Evolutionary conservation across 2,888 invertebrate species (phyloP), one percentile per base, ranked within the genome.

Genomic region (Zootermopsis nevadensis): DNA sequence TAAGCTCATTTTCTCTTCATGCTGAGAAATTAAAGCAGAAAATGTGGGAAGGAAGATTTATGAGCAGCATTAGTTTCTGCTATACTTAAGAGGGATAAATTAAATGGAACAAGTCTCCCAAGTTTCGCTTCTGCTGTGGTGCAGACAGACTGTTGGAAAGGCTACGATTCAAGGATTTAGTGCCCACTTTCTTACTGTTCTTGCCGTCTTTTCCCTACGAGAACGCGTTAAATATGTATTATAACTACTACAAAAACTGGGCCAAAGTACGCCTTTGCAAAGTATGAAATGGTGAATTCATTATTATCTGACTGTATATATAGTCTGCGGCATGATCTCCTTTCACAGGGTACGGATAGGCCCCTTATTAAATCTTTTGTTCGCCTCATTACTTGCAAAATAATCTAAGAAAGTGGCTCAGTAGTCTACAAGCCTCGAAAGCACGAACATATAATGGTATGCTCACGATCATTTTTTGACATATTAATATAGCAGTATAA

Each of bases 21-120:
- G 60, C 60, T 60, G 27, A n/a, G 60, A 60, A 60, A 60, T 60
- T 60, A 60, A n/a, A 60, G 60, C 15, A 60, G 8, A 60, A 60
- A 60, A 60, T 60, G n/a, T n/a, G 27, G 48, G 76, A 33, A 19
- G 48, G 76, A 76, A 38, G 27, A 48, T 76, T 76, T 76, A 76
- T 76, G 76, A 27, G 42, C 76, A 48, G 27, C 38, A 48, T 76
- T 76, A 76, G 42, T 42, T 12, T 76, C 42, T 76, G 76, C 76
- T 42, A 27, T 48, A 38, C 38, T 35, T n/a, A 10, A 24, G 27
- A 76, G 60, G 76, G 42, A 76, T 76, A 76, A 76, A 76, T 76
- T 76, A 76, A 76, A n/a, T 42, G n/a, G n/a, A 60, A 27, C 60
- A 60, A 60, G 27, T 8, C 27, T 27, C n/a, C 27, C 6, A 60